phyloP scores from a whole-genome alignment of 2,888 invertebrate species.

The Xestia sexstrigata region DNA sequence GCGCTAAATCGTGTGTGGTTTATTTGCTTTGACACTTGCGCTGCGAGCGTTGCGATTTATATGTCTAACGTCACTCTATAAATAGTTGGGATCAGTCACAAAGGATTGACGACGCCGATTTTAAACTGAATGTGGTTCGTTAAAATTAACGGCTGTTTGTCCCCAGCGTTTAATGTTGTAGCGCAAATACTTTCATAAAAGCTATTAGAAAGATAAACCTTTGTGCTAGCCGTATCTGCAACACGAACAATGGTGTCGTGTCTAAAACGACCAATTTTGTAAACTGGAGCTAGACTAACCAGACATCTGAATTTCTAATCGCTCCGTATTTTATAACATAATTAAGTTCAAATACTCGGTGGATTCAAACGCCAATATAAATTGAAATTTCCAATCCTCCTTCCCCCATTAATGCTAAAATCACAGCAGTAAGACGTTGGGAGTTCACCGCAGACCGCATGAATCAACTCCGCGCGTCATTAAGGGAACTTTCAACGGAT shows the following conservation, averaged over 20 bases:
- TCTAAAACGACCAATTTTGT: conserved; percentile 44
- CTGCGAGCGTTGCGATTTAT: conserved; percentile 64
- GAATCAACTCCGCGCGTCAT: conserved; percentile 78
- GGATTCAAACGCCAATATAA: conserved; percentile 48
- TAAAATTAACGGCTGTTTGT: conserved; percentile 59
- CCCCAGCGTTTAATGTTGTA: conserved; percentile 46
- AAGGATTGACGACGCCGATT: conserved; percentile 60
- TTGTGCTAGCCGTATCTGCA: conserved; percentile 48
- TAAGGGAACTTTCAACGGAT: conserved; percentile 76
- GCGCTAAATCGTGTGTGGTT: conserved; percentile 72
- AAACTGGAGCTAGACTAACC: conserved; percentile 33
- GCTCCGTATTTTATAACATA: conserved; percentile 49
- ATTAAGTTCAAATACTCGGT: conserved; percentile 58
- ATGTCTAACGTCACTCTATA: conserved; percentile 61
- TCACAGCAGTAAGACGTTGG: conserved; percentile 55
- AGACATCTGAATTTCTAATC: conserved; percentile 55
- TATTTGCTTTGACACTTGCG: conserved; percentile 71
- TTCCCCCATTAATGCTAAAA: conserved; percentile 58
- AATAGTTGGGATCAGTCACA: conserved; percentile 63
- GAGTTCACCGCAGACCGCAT: conserved; percentile 72
- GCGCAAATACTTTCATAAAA: conserved; percentile 46
- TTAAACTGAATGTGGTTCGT: conserved; percentile 50
- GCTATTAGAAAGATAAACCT: conserved; percentile 49
- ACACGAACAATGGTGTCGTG: conserved; percentile 51
- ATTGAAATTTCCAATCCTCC: conserved; percentile 60